Conservation (phyloP, 1,140 invertebrate genomes). For the Belonocnema kinseyi region DNA sequence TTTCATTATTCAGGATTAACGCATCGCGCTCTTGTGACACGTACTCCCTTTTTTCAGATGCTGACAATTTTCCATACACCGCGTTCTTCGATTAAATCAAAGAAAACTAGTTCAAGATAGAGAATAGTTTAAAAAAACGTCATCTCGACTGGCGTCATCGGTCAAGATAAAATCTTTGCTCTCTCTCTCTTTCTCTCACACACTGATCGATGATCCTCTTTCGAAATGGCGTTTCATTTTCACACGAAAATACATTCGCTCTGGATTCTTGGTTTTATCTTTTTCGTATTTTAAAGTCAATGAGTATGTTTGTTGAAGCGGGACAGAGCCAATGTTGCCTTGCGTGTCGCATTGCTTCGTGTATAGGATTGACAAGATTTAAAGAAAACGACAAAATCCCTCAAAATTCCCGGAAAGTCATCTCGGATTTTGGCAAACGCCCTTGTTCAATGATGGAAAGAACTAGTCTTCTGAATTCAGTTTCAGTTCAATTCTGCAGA, state of each 20-base stretch:
- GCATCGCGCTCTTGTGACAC: slow-evolving; percentile 33
- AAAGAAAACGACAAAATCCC: slow-evolving; percentile 22
- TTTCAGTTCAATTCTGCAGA: no score
- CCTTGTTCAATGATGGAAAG: no score
- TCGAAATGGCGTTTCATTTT: slow-evolving; percentile 28
- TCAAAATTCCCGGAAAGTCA: slow-evolving; percentile 11
- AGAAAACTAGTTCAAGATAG: neutral
- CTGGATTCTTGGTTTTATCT: slow-evolving; percentile 27
- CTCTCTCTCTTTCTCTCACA: neutral
- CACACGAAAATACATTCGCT: slow-evolving; percentile 45
- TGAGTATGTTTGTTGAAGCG: neutral
- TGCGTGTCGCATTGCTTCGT: slow-evolving; percentile 25
- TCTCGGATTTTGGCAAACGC: neutral
- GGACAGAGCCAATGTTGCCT: slow-evolving; percentile 29
- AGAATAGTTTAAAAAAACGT: slow-evolving; percentile 25
- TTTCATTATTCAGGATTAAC: slow-evolving; percentile 35
- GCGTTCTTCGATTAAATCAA: slow-evolving; percentile 28
- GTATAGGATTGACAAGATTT: slow-evolving; percentile 29
- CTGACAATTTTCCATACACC: slow-evolving; percentile 44
- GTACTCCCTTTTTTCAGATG: slow-evolving; percentile 51
- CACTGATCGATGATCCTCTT: neutral
- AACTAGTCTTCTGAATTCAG: no score
- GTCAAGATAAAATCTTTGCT: neutral
- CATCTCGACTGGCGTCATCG: slow-evolving; percentile 9
- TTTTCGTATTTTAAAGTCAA: slow-evolving; percentile 11